Conservation (phyloP, 1,140 invertebrate species). For the Drosophila kikkawai region DNA sequence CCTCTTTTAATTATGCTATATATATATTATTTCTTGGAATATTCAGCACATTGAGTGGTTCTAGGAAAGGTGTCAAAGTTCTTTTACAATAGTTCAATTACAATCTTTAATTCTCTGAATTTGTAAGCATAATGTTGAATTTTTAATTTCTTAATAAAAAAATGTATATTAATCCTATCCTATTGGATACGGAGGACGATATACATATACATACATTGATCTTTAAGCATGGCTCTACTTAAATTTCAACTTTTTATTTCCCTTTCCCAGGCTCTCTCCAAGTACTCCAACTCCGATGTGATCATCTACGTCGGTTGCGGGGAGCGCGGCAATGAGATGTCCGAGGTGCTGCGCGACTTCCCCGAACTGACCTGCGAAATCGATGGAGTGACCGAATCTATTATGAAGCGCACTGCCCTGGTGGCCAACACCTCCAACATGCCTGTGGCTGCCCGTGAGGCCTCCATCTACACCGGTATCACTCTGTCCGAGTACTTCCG, state of each 20-base stretch:
- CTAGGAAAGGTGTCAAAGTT: not conserved
- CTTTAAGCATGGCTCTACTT: too few relatives aligned
- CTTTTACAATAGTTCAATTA: not conserved
- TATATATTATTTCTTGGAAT: not conserved
- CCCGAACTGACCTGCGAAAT: conserved; percentile 99
- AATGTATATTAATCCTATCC: not conserved
- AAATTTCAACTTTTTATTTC: too few relatives aligned
- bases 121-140: not conserved
- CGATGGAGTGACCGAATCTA: conserved; percentile 97
- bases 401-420: conserved; percentile 99
- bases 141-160: not conserved
- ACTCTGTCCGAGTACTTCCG: conserved; percentile 99
- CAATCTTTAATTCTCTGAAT: not conserved
- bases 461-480: conserved; percentile 99
- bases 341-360: conserved; percentile 98
- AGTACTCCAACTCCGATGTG: conserved; percentile 99
- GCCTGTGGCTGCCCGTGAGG: conserved; percentile 99
- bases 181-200: not conserved
- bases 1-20: not conserved
- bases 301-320: conserved; percentile 99
- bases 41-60: not conserved
- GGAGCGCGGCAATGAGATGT: conserved; percentile 96
- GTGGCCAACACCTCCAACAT: conserved; percentile 99
- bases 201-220: too few relatives aligned
- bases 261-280: conserved; percentile 92